Percentiles rank a stretch among this genome's conserved stretches.
Evolutionary conservation across 2,113 vertebrate genomes (phyloP).

Genomic region (Aplodontia rufa): DNA sequence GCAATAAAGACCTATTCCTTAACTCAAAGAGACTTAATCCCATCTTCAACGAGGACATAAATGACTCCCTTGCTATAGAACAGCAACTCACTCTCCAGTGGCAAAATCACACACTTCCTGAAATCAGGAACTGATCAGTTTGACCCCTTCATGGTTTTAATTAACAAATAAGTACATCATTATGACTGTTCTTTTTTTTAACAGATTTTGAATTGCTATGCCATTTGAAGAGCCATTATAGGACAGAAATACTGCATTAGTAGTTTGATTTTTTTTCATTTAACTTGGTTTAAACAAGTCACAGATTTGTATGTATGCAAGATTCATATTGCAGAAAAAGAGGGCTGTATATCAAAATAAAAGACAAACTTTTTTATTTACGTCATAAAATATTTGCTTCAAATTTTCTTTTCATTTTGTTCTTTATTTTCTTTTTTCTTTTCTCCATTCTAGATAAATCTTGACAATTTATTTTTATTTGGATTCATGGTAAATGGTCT

Average conservation of each 20-base stretch:
- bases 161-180: not conserved
- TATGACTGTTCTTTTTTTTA: conserved; percentile 9
- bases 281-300: not conserved
- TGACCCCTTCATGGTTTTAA: not conserved
- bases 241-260: not conserved
- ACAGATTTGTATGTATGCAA: not conserved
- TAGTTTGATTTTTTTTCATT: not conserved
- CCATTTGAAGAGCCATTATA: not conserved
- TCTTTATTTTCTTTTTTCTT: not conserved
- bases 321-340: not conserved
- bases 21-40: not conserved
- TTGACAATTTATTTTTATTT: not conserved
- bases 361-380: not conserved
- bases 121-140: conserved; percentile 30
- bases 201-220: not conserved
- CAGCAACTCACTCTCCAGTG: conserved; percentile 50
- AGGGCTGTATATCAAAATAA: not conserved
- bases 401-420: not conserved
- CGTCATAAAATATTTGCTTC: not conserved
- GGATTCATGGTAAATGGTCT: not conserved
- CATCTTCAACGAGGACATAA: conserved; percentile 39
- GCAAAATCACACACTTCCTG: not conserved
- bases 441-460: not conserved
- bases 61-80: conserved; percentile 42
- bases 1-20: conserved; percentile 52